These are phyloP conservation scores for Colinus virginianus DNA, from an alignment of 2,113 vertebrate genomes.

Conservation along the genomic window DNA sequence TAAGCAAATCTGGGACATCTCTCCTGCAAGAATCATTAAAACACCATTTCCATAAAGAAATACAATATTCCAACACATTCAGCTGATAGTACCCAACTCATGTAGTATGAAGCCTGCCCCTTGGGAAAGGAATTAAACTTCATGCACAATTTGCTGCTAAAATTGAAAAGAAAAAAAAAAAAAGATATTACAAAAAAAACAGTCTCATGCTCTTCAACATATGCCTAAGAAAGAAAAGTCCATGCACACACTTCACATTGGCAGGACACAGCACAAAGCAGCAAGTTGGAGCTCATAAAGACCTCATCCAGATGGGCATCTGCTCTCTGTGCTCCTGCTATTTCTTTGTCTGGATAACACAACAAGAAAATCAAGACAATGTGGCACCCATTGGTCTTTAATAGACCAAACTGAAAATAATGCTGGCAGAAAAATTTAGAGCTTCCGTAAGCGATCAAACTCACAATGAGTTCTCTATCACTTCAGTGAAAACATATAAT, in stretches of 20 bases:
- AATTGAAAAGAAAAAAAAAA: neutral
- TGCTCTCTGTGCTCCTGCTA: neutral
- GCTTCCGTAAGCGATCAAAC: neutral
- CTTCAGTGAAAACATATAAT: neutral
- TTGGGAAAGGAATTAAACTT: neutral
- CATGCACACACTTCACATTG: fast-evolving
- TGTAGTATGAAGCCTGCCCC: neutral
- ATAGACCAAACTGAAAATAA: neutral
- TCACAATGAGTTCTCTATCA: neutral
- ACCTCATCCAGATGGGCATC: neutral
- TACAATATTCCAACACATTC: neutral
- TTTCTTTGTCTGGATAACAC: neutral
- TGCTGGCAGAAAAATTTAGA: neutral
- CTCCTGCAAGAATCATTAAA: neutral
- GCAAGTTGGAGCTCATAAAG: neutral
- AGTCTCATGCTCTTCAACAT: neutral
- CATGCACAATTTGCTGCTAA: neutral
- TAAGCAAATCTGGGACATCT: neutral
- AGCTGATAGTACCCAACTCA: neutral
- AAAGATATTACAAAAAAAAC: neutral
- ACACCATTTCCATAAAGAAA: neutral
- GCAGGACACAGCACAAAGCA: neutral
- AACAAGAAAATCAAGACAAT: neutral
- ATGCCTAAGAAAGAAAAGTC: neutral
- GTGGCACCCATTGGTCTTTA: neutral